Conservation (phyloP, 2,113 vertebrate genomes). For the Ariopsis seemanni region DNA sequence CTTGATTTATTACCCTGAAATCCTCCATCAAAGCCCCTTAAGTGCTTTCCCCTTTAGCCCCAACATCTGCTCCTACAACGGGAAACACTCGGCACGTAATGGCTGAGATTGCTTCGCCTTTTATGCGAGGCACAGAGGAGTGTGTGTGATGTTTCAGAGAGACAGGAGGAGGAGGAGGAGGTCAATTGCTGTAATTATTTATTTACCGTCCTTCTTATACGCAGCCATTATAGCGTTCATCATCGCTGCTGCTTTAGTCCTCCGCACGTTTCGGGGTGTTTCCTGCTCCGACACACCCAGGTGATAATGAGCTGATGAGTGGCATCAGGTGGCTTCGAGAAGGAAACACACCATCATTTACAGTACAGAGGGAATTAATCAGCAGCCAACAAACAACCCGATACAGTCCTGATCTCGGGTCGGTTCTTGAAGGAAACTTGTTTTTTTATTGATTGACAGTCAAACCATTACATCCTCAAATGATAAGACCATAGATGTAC, state of each 20-base stretch:
- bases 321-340: background rate
- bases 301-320: constrained; percentile 19
- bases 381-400: background rate
- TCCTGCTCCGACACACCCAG: constrained; percentile 10
- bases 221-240: constrained; percentile 21
- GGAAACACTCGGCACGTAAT: constrained; percentile 70
- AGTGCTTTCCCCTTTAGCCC: constrained; percentile 82
- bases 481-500: too few relatives aligned
- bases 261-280: background rate
- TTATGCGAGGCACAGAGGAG: constrained; percentile 54
- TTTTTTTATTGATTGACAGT: background rate
- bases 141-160: background rate
- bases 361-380: background rate
- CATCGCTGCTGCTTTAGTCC: background rate
- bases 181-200: constrained; percentile 32
- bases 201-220: constrained; percentile 29
- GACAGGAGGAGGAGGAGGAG: constrained; percentile 6
- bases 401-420: background rate
- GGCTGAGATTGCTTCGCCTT: constrained; percentile 68
- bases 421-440: background rate
- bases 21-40: constrained; percentile 78
- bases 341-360: background rate
- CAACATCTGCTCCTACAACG: constrained; percentile 82
- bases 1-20: constrained; percentile 73
- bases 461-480: background rate